These are phyloP conservation scores for Therioaphis trifolii DNA, from an alignment of 2,888 invertebrate genomes.

Conservation along the genomic window DNA sequence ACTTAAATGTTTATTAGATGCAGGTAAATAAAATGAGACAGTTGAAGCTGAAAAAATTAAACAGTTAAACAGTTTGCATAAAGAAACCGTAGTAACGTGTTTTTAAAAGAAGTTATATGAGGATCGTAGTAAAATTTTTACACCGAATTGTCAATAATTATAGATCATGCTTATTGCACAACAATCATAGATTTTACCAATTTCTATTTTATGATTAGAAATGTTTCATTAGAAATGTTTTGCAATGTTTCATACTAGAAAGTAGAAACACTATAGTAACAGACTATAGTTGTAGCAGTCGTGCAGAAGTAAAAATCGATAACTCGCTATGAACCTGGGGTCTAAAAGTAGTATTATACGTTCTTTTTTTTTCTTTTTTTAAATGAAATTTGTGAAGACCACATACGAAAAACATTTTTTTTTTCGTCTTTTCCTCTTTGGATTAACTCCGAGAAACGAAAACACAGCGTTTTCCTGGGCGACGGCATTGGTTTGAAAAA, in stretches of 20 bases:
- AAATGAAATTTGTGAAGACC: constrained; percentile 10
- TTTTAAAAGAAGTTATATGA: too few species aligned
- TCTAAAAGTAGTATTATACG: constrained; percentile 17
- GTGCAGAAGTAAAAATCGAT: constrained; percentile 35
- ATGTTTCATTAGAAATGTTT: constrained; percentile 11
- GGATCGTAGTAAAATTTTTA: too few species aligned
- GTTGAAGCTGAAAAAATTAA: too few species aligned
- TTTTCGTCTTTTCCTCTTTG: not conserved
- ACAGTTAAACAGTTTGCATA: too few species aligned
- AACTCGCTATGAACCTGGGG: constrained; percentile 20
- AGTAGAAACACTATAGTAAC: constrained; percentile 7
- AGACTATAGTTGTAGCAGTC: not conserved
- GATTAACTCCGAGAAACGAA: not conserved
- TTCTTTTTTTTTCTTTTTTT: not conserved
- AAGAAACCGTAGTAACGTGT: too few species aligned
- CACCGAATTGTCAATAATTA: too few species aligned
- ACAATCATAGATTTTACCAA: too few species aligned
- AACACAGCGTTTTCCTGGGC: constrained; percentile 1
- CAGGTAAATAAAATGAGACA: too few species aligned
- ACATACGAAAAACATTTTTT: not conserved
- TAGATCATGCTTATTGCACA: too few species aligned
- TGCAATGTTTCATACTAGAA: constrained; percentile 24
- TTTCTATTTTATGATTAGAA: constrained; percentile 31
- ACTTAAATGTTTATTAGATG: too few species aligned
- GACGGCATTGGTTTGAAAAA: constrained; percentile 26